Percentiles rank a stretch among this genome's conserved stretches.
These are phyloP conservation scores for Stomorhina lunata DNA, from an alignment of 2,888 invertebrate species.

Conservation along the genomic window DNA sequence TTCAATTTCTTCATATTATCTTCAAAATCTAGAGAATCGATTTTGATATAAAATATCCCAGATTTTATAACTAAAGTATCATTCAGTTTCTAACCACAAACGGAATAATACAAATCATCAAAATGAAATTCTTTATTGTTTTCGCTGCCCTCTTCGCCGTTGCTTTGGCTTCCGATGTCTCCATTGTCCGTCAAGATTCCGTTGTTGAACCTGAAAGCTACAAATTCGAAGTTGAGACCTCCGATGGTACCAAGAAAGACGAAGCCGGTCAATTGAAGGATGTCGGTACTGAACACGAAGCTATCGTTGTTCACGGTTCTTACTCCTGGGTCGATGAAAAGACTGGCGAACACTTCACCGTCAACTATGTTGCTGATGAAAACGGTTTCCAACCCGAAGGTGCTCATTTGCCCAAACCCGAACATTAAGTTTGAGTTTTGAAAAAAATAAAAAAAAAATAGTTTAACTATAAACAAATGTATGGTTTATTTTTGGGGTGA, in stretches of 20 bases:
- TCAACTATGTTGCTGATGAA: too few relatives aligned
- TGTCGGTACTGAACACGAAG: conserved; percentile 12
- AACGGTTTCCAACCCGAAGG: too few relatives aligned
- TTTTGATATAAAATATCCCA: conserved; percentile 33
- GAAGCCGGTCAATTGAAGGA: conserved; percentile 50
- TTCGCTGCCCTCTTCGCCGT: conserved; percentile 71
- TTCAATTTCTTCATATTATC: too few relatives aligned
- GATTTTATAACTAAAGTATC: not conserved
- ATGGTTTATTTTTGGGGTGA: too few relatives aligned
- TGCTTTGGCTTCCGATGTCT: conserved; percentile 76
- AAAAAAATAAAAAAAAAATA: too few relatives aligned
- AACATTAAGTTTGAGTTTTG: too few relatives aligned
- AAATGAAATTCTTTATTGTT: conserved; percentile 68
- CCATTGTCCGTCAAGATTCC: conserved; percentile 82
- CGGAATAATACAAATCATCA: conserved; percentile 39
- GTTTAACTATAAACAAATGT: too few relatives aligned
- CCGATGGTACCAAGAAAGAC: not conserved
- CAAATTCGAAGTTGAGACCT: conserved; percentile 14
- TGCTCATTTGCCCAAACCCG: too few relatives aligned
- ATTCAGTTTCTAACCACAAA: conserved; percentile 39
- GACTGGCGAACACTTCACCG: too few relatives aligned
- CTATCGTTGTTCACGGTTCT: too few relatives aligned
- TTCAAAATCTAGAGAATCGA: not conserved
- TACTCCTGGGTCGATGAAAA: too few relatives aligned
- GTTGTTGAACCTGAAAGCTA: conserved; percentile 79